Evolutionary conservation across 1,140 invertebrate genomes (phyloP), one percentile per base, ranked within the genome.

Genomic region (Dendroctonus ponderosae): DNA sequence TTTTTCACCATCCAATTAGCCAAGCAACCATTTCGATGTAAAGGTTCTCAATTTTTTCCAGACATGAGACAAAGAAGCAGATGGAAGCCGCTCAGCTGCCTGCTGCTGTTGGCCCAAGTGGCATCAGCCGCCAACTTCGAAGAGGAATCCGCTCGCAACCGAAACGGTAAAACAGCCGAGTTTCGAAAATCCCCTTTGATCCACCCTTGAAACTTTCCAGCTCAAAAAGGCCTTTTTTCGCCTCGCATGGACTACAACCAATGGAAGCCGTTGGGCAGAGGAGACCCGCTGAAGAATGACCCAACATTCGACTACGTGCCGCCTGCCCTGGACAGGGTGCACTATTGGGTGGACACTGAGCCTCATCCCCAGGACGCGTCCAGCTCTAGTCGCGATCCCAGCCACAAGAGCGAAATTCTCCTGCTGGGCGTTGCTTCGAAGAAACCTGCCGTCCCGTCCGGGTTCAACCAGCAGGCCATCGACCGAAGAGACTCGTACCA

Each of bases 301-400:
- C 89, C 90, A 1, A 91, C 89, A 3, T 91, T 88, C 72, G 89
- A 91, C 72, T 91, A 91, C 73, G 88, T 90, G 15, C 90, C 89
- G 3, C 89, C 90, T 4, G 85, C 89, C 5, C 75, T 91, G 39
- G 89, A 91, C 40, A 79, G 84, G 14, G 89, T 91, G 9, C 88
- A 88, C 68, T 91, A 91, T 71, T 91, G 90, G 89, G 79, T 87
- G 11, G 87, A 89, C 48, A 74, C 79, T 52, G 77, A 63, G 8
- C 37, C 58, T 9, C 14, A 58, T 1, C 82, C 40, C 69, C 77
- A 57, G 26, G 74, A 80, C 43, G 77, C 78, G 69, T 74, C 79
- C 12, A 80, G 85, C 50, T 65, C 72, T 7, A 70, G 68, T 8
- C 9, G 68, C 11, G 14, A 67, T 37, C 64, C 26, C 26, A 26